These are phyloP conservation scores for Liolophura sinensis DNA, from an alignment of 1,140 invertebrate species.

Conservation along the genomic window DNA sequence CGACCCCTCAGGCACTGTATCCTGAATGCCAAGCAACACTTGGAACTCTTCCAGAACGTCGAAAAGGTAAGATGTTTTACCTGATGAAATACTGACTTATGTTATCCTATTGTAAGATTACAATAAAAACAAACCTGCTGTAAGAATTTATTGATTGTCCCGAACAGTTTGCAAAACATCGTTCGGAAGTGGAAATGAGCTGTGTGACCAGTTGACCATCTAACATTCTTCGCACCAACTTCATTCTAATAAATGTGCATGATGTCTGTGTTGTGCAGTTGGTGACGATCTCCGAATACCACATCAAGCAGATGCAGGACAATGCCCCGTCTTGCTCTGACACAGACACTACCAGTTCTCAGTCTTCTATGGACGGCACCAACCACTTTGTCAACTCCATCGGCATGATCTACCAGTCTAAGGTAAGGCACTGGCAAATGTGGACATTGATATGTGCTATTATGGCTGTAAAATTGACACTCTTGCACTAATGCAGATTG, in stretches of 20 bases:
- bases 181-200: no score
- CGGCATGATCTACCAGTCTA: conserved; percentile 52
- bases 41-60: conserved; percentile 51
- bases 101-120: no score
- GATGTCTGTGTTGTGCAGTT: conserved; percentile 26
- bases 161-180: no score
- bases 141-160: no score
- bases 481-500: no score
- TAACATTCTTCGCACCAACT: no score
- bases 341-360: conserved; percentile 28
- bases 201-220: no score
- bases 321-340: conserved; percentile 40
- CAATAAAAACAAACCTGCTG: no score
- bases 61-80: conserved; percentile 45
- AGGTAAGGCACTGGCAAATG: conserved; percentile 24
- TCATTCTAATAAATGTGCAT: no score
- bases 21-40: conserved; percentile 40
- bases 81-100: neutral
- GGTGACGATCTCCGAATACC: conserved; percentile 51
- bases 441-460: no score
- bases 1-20: conserved; percentile 52
- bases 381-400: conserved; percentile 37
- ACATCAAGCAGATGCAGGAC: conserved; percentile 51
- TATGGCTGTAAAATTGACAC: no score
- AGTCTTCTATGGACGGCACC: conserved; percentile 27